A percentile compares a stretch with the other conserved stretches of the same genome.
These are phyloP conservation scores for Hyperoplus lanceolatus DNA, from an alignment of 2,797 vertebrate species.

Conservation along the genomic window DNA sequence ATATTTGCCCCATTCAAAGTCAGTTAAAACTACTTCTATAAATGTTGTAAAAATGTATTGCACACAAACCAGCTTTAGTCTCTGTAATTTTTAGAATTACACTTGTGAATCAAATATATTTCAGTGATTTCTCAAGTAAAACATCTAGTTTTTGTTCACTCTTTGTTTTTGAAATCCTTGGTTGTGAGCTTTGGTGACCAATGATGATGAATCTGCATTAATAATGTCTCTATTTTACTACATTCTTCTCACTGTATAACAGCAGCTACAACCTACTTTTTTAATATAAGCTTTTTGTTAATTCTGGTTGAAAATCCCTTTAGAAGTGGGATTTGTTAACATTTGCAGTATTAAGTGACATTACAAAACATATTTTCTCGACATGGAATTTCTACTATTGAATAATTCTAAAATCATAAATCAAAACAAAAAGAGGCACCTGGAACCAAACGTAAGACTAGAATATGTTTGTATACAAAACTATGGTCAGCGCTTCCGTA, in stretches of 20 bases:
- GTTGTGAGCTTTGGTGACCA: slow-evolving; percentile 1
- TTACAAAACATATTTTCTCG: too few species aligned
- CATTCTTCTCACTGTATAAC: neutral
- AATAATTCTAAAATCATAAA: too few species aligned
- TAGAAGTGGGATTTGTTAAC: too few species aligned
- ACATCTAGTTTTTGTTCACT: neutral
- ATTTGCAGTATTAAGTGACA: too few species aligned
- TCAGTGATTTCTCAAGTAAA: neutral
- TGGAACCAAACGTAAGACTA: too few species aligned
- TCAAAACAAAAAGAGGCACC: too few species aligned
- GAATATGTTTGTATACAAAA: too few species aligned
- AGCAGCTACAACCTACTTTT: neutral
- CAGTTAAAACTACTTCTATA: slow-evolving; percentile 1
- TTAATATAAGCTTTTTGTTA: neutral
- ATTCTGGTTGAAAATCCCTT: neutral
- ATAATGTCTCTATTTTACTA: neutral
- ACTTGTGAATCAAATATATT: neutral
- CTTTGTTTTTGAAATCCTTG: too few species aligned
- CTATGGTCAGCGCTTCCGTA: too few species aligned
- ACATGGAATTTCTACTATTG: too few species aligned
- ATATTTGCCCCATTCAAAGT: slow-evolving; percentile 16
- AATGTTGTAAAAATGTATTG: neutral
- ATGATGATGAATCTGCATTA: neutral
- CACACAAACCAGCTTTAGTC: slow-evolving; percentile 25
- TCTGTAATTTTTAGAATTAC: neutral